phyloP scores from a whole-genome alignment of 2,113 vertebrate genomes.

The Elephas maximus region DNA sequence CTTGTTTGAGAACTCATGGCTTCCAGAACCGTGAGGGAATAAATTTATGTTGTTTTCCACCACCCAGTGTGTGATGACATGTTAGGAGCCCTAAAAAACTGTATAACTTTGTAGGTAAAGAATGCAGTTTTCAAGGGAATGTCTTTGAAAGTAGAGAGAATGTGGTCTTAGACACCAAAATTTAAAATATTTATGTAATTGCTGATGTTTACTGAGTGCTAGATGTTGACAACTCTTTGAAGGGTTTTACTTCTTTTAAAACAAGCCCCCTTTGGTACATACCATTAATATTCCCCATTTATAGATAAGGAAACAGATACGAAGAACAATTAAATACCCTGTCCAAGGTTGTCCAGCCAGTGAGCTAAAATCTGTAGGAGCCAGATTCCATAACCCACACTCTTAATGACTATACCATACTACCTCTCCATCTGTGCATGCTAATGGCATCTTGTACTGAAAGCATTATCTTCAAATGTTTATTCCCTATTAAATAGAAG shows the following conservation, averaged over 20 bases:
- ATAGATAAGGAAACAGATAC: too few species aligned
- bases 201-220: too few species aligned
- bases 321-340: too few species aligned
- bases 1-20: too few species aligned
- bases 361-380: not conserved
- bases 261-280: not conserved
- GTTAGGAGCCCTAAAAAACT: not conserved
- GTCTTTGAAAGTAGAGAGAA: not conserved
- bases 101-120: not conserved
- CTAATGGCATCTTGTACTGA: not conserved
- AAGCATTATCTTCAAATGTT: not conserved
- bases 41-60: not conserved
- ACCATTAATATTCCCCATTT: not conserved
- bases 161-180: not conserved
- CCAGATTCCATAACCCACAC: not conserved
- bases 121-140: not conserved
- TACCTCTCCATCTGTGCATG: not conserved
- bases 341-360: not conserved
- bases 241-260: not conserved
- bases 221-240: not conserved
- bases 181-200: too few species aligned
- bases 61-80: not conserved
- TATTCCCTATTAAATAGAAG: not conserved
- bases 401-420: not conserved
- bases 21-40: not conserved